Evolutionary conservation across 1,140 invertebrate genomes (phyloP).

Genomic region (Drosophila serrata): DNA sequence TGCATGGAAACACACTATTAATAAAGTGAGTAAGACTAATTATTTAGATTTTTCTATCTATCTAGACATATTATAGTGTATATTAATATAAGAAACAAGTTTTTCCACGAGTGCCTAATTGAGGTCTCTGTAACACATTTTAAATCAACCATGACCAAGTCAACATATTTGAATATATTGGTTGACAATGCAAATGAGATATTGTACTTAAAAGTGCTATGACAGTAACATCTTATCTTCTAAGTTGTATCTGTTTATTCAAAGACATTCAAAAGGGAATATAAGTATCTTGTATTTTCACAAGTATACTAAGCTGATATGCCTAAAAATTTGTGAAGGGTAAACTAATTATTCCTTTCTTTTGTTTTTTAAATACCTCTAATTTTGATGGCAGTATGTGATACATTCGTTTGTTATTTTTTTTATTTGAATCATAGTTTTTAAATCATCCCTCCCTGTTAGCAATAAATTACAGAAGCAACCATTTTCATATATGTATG

Average conservation of each 20-base stretch:
- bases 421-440: too few species aligned
- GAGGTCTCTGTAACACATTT: neutral
- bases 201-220: neutral
- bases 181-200: slow-evolving; percentile 11
- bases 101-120: neutral
- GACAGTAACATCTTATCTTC: neutral
- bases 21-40: neutral
- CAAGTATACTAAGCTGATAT: neutral
- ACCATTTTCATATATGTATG: neutral
- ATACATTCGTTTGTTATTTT: too few species aligned
- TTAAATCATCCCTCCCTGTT: too few species aligned
- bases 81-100: neutral
- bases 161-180: neutral
- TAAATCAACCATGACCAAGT: slow-evolving; percentile 17
- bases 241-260: neutral
- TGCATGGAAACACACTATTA: too few species aligned
- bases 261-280: neutral
- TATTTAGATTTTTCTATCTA: neutral
- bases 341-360: too few species aligned
- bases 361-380: too few species aligned
- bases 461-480: neutral
- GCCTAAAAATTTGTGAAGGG: too few species aligned
- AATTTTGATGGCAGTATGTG: too few species aligned
- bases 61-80: neutral
- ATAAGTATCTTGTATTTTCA: neutral